A percentile compares a stretch with the other conserved stretches of the same genome.
phyloP scores from a whole-genome alignment of 64 coral and sea anemone genomes.

The Pocillopora damicornis region DNA sequence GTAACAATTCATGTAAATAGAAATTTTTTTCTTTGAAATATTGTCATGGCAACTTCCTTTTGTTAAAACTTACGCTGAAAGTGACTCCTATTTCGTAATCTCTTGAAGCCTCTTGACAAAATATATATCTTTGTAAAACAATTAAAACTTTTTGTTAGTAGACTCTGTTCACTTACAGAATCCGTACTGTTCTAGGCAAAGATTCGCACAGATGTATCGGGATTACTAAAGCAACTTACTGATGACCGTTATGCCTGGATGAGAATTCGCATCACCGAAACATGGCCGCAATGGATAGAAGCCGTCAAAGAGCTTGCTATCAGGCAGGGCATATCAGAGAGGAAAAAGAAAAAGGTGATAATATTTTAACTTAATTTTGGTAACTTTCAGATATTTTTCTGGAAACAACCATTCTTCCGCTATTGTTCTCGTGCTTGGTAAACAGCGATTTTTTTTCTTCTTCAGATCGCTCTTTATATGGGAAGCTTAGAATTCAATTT shows the following conservation, averaged over 20 bases:
- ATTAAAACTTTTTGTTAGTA: no score
- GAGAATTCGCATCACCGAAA: slow-evolving; percentile 61
- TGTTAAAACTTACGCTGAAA: background rate
- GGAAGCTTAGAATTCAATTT: slow-evolving; percentile 33
- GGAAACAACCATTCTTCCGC: background rate
- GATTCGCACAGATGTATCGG: slow-evolving; percentile 50
- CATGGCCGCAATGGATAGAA: slow-evolving; percentile 65
- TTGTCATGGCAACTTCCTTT: background rate
- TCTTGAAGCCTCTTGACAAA: no score
- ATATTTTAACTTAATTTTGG: background rate
- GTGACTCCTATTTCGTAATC: background rate
- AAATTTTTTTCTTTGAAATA: no score
- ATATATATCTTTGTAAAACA: no score
- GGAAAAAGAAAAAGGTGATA: slow-evolving; percentile 51
- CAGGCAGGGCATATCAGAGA: slow-evolving; percentile 26
- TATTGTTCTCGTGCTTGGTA: background rate
- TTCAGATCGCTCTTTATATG: slow-evolving; percentile 60
- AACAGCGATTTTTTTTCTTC: background rate
- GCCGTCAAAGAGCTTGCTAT: slow-evolving; percentile 30
- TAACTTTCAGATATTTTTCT: background rate
- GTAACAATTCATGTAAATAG: no score
- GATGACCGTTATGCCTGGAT: slow-evolving; percentile 66
- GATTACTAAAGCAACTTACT: slow-evolving; percentile 38
- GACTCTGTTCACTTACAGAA: background rate
- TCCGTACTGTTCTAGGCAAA: slow-evolving; percentile 13